Percentiles rank a stretch among this genome's conserved stretches.
These are phyloP conservation scores for Mola mola DNA, from an alignment of 2,113 vertebrate genomes.

Conservation along the genomic window DNA sequence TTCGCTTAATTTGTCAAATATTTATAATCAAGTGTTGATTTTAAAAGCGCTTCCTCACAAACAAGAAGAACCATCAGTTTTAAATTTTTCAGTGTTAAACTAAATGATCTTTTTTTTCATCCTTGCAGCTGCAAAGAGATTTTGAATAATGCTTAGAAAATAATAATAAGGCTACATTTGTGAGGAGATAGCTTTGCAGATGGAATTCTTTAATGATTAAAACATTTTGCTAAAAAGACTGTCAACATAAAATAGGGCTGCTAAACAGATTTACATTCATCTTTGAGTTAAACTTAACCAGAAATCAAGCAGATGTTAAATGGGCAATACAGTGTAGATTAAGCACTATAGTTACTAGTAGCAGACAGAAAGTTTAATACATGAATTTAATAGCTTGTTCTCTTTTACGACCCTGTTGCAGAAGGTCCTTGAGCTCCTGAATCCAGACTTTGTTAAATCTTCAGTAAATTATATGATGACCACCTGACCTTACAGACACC, in stretches of 20 bases:
- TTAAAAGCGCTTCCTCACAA: constrained; percentile 35
- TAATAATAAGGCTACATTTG: constrained; percentile 3
- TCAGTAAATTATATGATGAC: constrained; percentile 32
- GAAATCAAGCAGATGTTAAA: neutral
- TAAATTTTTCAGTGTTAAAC: constrained; percentile 18
- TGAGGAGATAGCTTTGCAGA: constrained; percentile 10
- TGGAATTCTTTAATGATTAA: constrained; percentile 4
- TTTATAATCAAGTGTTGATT: constrained; percentile 48
- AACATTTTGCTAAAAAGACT: constrained; percentile 1
- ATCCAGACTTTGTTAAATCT: constrained; percentile 1
- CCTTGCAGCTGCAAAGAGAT: constrained; percentile 2
- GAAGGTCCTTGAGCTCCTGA: neutral
- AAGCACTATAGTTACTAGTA: neutral
- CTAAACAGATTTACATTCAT: too few relatives aligned
- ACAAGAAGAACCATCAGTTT: neutral
- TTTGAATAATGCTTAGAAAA: constrained; percentile 1
- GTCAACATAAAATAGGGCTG: neutral
- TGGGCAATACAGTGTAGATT: neutral
- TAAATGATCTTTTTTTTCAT: neutral
- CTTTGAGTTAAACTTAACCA: neutral
- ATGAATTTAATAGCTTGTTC: neutral
- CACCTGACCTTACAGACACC: constrained; percentile 14
- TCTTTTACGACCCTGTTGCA: neutral
- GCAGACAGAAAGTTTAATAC: neutral
- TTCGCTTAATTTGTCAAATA: constrained; percentile 47